Percentiles rank a stretch among this genome's conserved stretches.
These are phyloP conservation scores for Leucophora obtusa DNA, from an alignment of 2,888 invertebrate genomes.

Conservation along the genomic window DNA sequence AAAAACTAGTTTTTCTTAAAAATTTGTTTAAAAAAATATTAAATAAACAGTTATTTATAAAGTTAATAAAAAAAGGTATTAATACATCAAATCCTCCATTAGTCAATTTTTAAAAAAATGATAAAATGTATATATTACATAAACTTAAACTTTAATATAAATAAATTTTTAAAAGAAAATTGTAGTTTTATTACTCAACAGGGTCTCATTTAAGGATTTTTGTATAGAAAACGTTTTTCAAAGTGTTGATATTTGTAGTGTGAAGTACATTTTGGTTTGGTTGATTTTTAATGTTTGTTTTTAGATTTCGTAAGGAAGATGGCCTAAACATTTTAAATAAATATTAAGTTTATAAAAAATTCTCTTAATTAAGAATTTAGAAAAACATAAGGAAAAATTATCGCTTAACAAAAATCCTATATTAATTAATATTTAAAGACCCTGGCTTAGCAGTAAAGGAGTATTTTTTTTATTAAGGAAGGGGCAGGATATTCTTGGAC, in stretches of 20 bases:
- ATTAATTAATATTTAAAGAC: not conserved
- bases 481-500: not conserved
- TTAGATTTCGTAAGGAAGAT: conserved; percentile 38
- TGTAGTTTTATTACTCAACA: conserved; percentile 12
- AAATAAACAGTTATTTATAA: conserved; percentile 57
- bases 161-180: conserved; percentile 23
- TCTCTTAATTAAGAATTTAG: conserved; percentile 56
- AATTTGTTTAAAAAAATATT: conserved; percentile 33
- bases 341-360: conserved; percentile 52
- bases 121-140: conserved; percentile 54
- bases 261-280: conserved; percentile 40
- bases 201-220: not conserved
- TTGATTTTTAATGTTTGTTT: not conserved
- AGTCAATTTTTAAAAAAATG: conserved; percentile 73
- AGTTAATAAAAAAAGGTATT: conserved; percentile 63
- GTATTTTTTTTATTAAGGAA: conserved; percentile 10
- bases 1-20: not conserved
- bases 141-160: conserved; percentile 67
- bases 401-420: not conserved
- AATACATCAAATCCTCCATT: conserved; percentile 78
- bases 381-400: conserved; percentile 40
- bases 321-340: conserved; percentile 19
- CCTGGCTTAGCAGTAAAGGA: conserved; percentile 1
- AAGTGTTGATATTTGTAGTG: conserved; percentile 17
- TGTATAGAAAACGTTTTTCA: conserved; percentile 4